A percentile compares a stretch with the other conserved stretches of the same genome.
phyloP scores from a whole-genome alignment of 2,113 vertebrate genomes.

The Myotis lucifugus region DNA sequence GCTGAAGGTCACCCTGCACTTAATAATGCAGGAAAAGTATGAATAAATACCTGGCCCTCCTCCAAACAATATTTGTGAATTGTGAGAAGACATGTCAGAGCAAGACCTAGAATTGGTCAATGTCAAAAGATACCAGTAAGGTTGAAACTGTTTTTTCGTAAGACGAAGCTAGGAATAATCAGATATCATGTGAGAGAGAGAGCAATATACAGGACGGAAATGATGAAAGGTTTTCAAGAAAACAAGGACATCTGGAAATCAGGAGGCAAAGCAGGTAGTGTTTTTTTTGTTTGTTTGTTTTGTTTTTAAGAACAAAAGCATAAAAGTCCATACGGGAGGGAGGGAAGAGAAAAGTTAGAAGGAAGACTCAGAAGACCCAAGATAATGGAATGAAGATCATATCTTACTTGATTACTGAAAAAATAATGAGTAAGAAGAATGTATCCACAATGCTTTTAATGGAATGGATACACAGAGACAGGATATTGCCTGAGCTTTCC shows the following conservation, averaged over 20 bases:
- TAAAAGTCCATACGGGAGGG: background rate
- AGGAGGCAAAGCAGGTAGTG: background rate
- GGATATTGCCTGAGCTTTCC: background rate
- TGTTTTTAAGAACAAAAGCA: background rate
- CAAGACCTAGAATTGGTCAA: background rate
- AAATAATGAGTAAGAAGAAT: background rate
- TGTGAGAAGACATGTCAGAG: background rate
- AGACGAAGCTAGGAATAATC: background rate
- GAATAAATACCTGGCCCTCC: background rate
- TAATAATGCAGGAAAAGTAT: background rate
- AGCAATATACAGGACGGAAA: background rate
- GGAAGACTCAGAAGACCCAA: background rate
- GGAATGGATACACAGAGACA: slow-evolving; percentile 11
- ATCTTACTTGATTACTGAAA: background rate
- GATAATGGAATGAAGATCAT: background rate
- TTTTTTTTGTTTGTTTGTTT: no score
- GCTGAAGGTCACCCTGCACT: background rate
- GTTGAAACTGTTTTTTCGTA: background rate
- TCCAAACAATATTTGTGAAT: slow-evolving; percentile 9
- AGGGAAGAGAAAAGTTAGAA: background rate
- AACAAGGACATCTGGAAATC: slow-evolving; percentile 5
- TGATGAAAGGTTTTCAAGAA: slow-evolving; percentile 12
- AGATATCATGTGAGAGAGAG: background rate
- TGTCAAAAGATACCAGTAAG: slow-evolving; percentile 1
- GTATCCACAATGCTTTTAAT: background rate